Evolutionary conservation across 2,888 invertebrate genomes (phyloP).

Genomic region (Stenchaetothrips biformis): DNA sequence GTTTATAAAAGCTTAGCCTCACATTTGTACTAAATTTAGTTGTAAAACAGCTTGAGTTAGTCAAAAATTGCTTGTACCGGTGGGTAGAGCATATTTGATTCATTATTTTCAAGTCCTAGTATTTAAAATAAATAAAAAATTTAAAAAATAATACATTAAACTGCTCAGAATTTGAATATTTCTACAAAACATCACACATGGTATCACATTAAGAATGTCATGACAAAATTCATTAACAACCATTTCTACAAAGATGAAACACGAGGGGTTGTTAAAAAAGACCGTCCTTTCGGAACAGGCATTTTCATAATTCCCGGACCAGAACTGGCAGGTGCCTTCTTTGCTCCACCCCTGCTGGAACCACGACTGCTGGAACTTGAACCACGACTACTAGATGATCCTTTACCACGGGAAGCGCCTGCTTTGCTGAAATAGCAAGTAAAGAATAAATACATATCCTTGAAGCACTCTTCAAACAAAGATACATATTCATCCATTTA

Average conservation of each 20-base stretch:
- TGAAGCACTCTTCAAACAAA: neutral
- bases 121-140: neutral
- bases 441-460: neutral
- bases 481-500: neutral
- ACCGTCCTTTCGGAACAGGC: neutral
- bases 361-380: neutral
- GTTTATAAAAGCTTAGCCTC: no score
- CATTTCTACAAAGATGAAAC: neutral
- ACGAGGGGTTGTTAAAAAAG: neutral
- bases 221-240: neutral
- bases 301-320: conserved; percentile 9
- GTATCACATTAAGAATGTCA: neutral
- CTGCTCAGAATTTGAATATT: neutral
- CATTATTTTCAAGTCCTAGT: no score
- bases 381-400: neutral
- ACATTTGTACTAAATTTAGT: no score
- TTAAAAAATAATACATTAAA: neutral
- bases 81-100: no score
- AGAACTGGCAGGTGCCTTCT: neutral
- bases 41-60: no score
- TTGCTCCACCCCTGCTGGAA: neutral
- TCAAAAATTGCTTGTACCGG: no score
- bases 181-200: neutral
- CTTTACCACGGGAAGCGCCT: neutral
- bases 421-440: neutral